These are phyloP conservation scores for Nothobranchius furzeri DNA, from an alignment of 2,113 vertebrate species.

Conservation along the genomic window DNA sequence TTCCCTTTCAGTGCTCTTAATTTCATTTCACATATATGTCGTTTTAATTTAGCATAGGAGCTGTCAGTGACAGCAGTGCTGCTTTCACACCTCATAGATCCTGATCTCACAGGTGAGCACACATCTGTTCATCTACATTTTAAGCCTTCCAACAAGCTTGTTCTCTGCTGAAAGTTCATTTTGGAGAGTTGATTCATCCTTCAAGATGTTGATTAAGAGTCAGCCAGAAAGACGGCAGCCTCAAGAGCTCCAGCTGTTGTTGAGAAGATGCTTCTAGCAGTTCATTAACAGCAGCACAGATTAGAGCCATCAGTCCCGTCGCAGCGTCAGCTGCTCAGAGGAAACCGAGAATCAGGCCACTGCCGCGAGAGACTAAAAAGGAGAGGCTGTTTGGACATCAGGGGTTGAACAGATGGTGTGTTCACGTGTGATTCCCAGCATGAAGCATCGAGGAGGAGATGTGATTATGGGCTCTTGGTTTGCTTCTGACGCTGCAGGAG, in stretches of 20 bases:
- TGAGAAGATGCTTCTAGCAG: background rate
- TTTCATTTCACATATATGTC: too few relatives aligned
- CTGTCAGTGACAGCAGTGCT: too few relatives aligned
- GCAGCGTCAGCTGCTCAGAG: conserved; percentile 1
- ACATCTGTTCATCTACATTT: background rate
- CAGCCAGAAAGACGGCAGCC: background rate
- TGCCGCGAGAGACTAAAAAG: background rate
- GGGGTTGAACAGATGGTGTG: conserved; percentile 9
- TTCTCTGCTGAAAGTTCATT: background rate
- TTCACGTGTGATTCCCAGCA: conserved; percentile 6
- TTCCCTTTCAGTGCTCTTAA: too few relatives aligned
- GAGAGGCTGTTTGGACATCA: background rate
- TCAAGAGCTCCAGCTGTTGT: background rate
- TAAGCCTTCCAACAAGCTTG: background rate
- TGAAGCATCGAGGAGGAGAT: background rate
- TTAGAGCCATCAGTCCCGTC: background rate
- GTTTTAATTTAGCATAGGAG: too few relatives aligned
- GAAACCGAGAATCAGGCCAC: background rate
- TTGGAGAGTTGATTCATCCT: background rate
- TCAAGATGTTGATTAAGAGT: background rate
- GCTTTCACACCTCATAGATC: too few relatives aligned
- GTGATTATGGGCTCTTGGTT: background rate
- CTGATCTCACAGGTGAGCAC: background rate
- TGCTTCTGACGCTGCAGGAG: background rate
- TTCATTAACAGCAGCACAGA: conserved; percentile 1